phyloP scores from a whole-genome alignment of 2,113 vertebrate genomes.

The Larimichthys polyactis region DNA sequence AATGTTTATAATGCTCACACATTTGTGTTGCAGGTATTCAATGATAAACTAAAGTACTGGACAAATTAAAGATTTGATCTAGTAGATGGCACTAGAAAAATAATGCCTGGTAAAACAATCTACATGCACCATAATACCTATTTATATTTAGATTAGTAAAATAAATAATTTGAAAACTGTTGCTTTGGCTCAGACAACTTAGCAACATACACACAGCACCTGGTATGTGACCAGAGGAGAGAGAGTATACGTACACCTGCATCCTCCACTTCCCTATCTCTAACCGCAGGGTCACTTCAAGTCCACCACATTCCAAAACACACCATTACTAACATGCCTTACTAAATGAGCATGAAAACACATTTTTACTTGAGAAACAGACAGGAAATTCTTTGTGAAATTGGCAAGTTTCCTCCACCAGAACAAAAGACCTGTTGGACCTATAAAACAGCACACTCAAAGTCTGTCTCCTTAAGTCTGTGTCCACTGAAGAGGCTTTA shows the following conservation, averaged over 20 bases:
- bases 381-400: constrained; percentile 39
- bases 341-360: constrained; percentile 59
- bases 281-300: constrained; percentile 66
- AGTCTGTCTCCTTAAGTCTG: constrained; percentile 45
- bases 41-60: neutral
- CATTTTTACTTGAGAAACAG: constrained; percentile 38
- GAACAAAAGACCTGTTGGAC: constrained; percentile 53
- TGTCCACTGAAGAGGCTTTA: constrained; percentile 63
- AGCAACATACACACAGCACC: constrained; percentile 31
- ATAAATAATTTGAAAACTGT: neutral
- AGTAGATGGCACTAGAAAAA: neutral
- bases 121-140: neutral
- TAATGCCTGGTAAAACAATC: neutral
- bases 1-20: neutral
- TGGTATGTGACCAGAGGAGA: constrained; percentile 22
- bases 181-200: neutral
- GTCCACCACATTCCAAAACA: constrained; percentile 67
- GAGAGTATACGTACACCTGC: constrained; percentile 31
- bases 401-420: constrained; percentile 20
- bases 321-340: constrained; percentile 22
- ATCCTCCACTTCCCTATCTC: constrained; percentile 37
- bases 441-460: constrained; percentile 60
- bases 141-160: neutral
- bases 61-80: neutral
- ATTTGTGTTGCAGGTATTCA: neutral